Conservation (phyloP, 2,113 vertebrate genomes). For the Oceanodroma tethys region DNA sequence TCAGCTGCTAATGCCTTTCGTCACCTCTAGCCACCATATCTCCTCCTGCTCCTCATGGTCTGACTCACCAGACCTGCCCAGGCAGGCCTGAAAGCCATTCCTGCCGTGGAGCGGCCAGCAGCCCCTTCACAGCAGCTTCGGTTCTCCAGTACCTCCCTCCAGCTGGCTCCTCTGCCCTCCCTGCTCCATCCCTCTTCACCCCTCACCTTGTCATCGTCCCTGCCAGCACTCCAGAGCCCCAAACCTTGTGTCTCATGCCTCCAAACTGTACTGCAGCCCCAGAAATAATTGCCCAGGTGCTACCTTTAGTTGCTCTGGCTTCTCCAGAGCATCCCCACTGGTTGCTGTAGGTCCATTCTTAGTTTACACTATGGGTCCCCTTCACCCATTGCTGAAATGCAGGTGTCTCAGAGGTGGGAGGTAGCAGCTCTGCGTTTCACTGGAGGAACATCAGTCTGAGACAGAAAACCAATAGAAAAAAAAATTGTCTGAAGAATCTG, state of each 20-base stretch:
- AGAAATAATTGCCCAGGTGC: not conserved
- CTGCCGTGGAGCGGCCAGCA: not conserved
- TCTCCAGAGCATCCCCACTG: not conserved
- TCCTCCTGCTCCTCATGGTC: not conserved
- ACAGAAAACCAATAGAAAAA: not conserved
- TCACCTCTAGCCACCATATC: not conserved
- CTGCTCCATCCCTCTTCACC: not conserved
- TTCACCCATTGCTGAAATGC: not conserved
- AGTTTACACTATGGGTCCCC: not conserved
- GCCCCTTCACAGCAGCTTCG: rapidly evolving
- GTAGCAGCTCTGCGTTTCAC: not conserved
- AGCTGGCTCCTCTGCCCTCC: not conserved
- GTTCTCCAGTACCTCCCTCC: not conserved
- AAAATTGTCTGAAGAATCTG: not conserved
- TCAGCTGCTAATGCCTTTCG: rapidly evolving
- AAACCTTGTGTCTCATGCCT: not conserved
- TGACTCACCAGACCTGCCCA: not conserved
- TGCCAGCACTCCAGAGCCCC: not conserved
- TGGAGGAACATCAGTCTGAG: not conserved
- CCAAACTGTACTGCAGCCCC: not conserved
- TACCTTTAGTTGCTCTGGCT: not conserved
- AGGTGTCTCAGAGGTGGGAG: not conserved
- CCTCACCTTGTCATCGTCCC: not conserved
- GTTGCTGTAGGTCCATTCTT: not conserved
- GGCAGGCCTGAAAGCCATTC: not conserved